Conservation (phyloP, 35 echinoderm and acorn worm species). For the Hemicentrotus pulcherrimus region DNA sequence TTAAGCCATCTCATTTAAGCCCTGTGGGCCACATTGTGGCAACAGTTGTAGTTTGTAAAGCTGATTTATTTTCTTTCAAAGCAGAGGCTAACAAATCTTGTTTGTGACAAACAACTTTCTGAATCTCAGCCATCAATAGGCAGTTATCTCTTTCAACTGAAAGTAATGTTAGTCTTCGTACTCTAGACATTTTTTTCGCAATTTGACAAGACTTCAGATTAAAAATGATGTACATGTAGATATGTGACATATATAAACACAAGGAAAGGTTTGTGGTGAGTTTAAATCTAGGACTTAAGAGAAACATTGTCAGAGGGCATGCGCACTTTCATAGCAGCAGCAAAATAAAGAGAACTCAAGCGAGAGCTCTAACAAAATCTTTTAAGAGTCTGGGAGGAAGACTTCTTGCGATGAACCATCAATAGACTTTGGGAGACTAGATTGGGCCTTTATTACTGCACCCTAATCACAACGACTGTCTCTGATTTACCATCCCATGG, state of each 20-base stretch:
- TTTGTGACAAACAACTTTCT: constrained; percentile 43
- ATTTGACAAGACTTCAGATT: not conserved
- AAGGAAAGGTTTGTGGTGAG: not conserved
- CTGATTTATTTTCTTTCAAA: constrained; percentile 43
- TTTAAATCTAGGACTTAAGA: not conserved
- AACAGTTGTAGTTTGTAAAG: constrained; percentile 24
- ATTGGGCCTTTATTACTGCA: constrained; percentile 10
- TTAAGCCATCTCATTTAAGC: not conserved
- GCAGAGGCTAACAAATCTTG: constrained; percentile 32
- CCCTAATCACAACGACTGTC: not conserved
- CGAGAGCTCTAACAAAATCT: not conserved
- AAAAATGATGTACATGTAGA: not conserved
- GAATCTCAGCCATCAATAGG: constrained; percentile 27
- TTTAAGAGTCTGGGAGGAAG: not conserved
- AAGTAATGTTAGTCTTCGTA: not conserved
- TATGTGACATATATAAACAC: not conserved
- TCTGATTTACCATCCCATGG: not conserved
- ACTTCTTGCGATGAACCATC: not conserved
- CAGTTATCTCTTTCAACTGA: not conserved
- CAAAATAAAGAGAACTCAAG: not conserved
- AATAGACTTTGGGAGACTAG: not conserved
- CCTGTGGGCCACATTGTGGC: not conserved
- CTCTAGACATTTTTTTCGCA: not conserved
- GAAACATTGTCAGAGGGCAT: not conserved
- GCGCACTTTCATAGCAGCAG: not conserved